Conservation (phyloP, 1,140 invertebrate species). For the Eumaeus atala region DNA sequence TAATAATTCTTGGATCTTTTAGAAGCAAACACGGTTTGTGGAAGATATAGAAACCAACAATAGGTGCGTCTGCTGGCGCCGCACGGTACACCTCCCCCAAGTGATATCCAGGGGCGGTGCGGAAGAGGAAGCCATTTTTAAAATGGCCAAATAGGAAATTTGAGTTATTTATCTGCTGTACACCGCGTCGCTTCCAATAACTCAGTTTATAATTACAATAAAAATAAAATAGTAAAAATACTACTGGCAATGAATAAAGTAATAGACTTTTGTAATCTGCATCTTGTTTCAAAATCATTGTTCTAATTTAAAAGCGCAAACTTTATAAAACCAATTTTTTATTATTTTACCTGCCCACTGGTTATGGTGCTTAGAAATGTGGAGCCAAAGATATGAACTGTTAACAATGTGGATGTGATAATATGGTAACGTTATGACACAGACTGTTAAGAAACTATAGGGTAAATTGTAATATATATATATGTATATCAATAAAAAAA, state of each 20-base stretch:
- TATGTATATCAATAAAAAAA: too few relatives aligned
- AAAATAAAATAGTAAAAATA: conserved; percentile 10
- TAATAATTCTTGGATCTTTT: conserved; percentile 44
- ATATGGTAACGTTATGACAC: too few relatives aligned
- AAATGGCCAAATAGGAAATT: conserved; percentile 25
- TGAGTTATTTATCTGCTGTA: conserved; percentile 12
- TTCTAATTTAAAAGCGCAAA: too few relatives aligned
- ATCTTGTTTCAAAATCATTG: neutral
- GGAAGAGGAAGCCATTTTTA: conserved; percentile 25
- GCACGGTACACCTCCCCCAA: conserved; percentile 17
- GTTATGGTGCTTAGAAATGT: too few relatives aligned
- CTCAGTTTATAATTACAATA: conserved; percentile 18
- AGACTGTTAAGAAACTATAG: too few relatives aligned
- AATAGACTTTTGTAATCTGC: neutral
- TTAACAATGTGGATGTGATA: too few relatives aligned
- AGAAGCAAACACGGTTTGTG: conserved; percentile 43
- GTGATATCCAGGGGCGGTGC: conserved; percentile 24
- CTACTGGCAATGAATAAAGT: neutral
- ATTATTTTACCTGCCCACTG: too few relatives aligned
- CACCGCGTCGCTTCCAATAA: conserved; percentile 23
- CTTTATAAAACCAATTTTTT: too few relatives aligned
- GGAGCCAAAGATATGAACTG: too few relatives aligned
- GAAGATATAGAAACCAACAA: conserved; percentile 27
- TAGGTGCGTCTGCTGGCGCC: conserved; percentile 13
- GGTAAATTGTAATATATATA: too few relatives aligned